Evolutionary conservation across 2,888 invertebrate species (phyloP), one percentile per base, ranked within the genome.

Genomic region (Mactromeris polynyma): DNA sequence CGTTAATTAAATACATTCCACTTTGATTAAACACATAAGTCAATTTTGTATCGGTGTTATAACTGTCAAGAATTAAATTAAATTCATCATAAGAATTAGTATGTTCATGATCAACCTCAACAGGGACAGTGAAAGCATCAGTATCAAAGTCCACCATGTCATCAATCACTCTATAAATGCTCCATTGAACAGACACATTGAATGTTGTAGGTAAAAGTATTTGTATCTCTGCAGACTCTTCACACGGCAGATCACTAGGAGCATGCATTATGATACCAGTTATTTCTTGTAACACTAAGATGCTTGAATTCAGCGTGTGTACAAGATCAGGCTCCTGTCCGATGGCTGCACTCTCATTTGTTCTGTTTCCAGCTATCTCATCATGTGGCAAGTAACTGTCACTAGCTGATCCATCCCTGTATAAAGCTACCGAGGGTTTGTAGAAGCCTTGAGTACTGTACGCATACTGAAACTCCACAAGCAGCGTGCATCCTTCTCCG

Each of bases 401-500:
- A 81, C 36, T 26, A 26, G 11, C 33, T 33, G 38, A 6, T 38
- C 26, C 40, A 40, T 86, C 86, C 42, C 85, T 73, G 19, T 73
- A 89, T 19, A 94, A 88, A 11, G 81, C 84, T 26, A 93, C 88
- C 4, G 51, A 81, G 0, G 95, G 94, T 38, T 51, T 69, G 82
- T 89, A 95, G 3, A 78, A 80, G 0, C 95, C 95, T 83, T 95
- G 94, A 11, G 79, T 42, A 14, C 7, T 42, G 89, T 94, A 96
- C 0, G 58, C 46, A 85, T 95, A 93, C 14, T 93, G 85, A 88
- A 96, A 94, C 81, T 94, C 89, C 11, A 95, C 87, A 11, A 89
- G 88, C 26, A 96, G 86, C 33, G 84, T 88, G 88, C 95, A 96
- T 0, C 95, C 94, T 4, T 93, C 92, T 0, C 95, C 95, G 82